Evolutionary conservation across 2,113 vertebrate species (phyloP).

Genomic region (Mirza zaza): DNA sequence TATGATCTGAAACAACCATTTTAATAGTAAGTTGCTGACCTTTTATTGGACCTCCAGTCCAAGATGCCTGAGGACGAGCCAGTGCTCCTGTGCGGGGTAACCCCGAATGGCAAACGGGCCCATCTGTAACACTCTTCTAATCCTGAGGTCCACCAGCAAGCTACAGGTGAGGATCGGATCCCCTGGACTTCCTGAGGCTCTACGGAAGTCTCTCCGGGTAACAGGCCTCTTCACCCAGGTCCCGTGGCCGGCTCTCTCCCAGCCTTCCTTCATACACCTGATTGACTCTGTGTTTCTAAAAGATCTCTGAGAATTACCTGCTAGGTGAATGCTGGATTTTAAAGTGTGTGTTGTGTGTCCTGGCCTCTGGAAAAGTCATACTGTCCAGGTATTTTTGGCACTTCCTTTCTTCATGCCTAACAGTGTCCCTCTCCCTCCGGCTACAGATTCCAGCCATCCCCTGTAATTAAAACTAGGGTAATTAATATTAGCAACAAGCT

Average conservation of each 20-base stretch:
- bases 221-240: background rate
- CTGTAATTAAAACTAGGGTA: conserved; percentile 17
- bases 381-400: conserved; percentile 55
- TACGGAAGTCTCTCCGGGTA: background rate
- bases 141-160: background rate
- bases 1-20: conserved; percentile 88
- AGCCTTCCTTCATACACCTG: background rate
- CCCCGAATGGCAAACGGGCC: background rate
- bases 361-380: background rate
- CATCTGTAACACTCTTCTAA: background rate
- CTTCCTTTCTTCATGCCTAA: conserved; percentile 39
- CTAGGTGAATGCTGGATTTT: background rate
- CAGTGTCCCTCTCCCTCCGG: background rate
- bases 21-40: conserved; percentile 80
- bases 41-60: conserved; percentile 75
- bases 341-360: conserved; percentile 22
- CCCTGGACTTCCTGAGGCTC: background rate
- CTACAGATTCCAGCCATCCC: conserved; percentile 46
- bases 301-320: background rate
- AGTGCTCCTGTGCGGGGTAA: background rate
- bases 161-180: background rate
- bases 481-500: background rate
- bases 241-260: background rate
- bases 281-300: background rate
- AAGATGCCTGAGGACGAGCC: conserved; percentile 61